These are phyloP conservation scores for Elephas maximus DNA, from an alignment of 2,113 vertebrate species.

Conservation along the genomic window DNA sequence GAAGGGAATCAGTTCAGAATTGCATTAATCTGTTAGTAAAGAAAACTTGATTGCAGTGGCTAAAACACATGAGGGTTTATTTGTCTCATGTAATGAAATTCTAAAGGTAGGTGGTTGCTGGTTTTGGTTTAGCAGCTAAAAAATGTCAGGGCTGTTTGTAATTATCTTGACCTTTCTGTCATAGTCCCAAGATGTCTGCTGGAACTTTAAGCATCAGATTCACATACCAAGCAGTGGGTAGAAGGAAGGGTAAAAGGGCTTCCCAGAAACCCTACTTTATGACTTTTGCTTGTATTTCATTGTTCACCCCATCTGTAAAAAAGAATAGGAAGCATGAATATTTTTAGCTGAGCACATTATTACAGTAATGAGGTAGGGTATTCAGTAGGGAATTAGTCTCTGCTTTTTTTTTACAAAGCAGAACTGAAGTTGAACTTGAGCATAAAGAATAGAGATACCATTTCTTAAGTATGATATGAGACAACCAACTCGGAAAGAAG, in stretches of 20 bases:
- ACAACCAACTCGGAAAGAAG: constrained; percentile 6
- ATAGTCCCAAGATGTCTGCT: constrained; percentile 16
- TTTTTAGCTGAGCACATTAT: constrained; percentile 21
- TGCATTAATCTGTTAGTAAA: constrained; percentile 37
- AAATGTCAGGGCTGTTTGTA: constrained; percentile 70
- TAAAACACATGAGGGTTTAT: constrained; percentile 72
- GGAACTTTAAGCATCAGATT: constrained; percentile 64
- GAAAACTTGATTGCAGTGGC: constrained; percentile 46
- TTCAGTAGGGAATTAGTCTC: neutral
- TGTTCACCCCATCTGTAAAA: constrained; percentile 18
- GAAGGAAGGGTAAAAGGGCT: constrained; percentile 53
- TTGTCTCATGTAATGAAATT: constrained; percentile 69
- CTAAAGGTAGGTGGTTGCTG: constrained; percentile 69
- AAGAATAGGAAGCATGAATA: neutral
- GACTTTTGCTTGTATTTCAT: constrained; percentile 17
- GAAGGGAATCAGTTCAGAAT: neutral
- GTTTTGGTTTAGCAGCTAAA: constrained; percentile 73
- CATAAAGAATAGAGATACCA: neutral
- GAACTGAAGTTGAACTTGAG: constrained; percentile 37
- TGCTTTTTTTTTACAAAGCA: neutral
- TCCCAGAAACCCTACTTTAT: constrained; percentile 15
- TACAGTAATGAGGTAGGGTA: neutral
- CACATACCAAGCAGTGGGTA: constrained; percentile 59
- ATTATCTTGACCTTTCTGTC: constrained; percentile 74
- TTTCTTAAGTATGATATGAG: constrained; percentile 41